Evolutionary conservation across 2,888 invertebrate species (phyloP).

Genomic region (Lingula anatina): DNA sequence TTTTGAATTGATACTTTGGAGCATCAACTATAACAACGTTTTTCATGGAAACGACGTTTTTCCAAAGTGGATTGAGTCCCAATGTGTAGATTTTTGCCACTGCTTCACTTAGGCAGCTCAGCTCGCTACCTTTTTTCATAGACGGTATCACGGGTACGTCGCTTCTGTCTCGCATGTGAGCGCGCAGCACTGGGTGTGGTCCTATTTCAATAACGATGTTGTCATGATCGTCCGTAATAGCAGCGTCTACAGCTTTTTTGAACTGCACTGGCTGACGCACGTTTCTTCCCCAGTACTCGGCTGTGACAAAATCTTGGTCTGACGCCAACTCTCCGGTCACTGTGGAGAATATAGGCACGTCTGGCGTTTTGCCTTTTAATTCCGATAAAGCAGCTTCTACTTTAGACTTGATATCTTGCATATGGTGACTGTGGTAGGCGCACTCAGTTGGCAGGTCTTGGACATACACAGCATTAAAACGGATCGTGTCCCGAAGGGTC

Average conservation of each 20-base stretch:
- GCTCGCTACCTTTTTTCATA: constrained; percentile 1
- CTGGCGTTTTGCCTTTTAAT: background rate
- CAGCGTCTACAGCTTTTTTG: background rate
- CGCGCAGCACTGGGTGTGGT: constrained; percentile 9
- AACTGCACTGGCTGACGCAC: background rate
- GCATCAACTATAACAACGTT: too few species aligned
- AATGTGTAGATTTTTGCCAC: too few species aligned
- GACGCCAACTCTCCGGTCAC: background rate
- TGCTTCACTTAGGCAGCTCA: too few species aligned
- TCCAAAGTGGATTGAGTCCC: too few species aligned
- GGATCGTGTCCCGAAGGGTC: background rate
- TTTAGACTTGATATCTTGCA: background rate
- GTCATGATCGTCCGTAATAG: background rate
- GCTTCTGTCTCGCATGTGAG: constrained; percentile 6
- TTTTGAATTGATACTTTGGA: too few species aligned
- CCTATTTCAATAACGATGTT: constrained; percentile 12
- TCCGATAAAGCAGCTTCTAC: background rate
- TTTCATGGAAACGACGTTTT: too few species aligned
- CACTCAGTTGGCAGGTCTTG: background rate
- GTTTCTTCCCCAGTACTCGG: constrained; percentile 1
- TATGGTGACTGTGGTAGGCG: constrained; percentile 3
- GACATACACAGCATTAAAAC: background rate
- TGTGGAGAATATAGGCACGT: background rate
- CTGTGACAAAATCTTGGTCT: background rate
- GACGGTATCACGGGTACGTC: constrained; percentile 5